Conservation (phyloP, 2,888 invertebrate genomes). For the Cetonia aurata region DNA sequence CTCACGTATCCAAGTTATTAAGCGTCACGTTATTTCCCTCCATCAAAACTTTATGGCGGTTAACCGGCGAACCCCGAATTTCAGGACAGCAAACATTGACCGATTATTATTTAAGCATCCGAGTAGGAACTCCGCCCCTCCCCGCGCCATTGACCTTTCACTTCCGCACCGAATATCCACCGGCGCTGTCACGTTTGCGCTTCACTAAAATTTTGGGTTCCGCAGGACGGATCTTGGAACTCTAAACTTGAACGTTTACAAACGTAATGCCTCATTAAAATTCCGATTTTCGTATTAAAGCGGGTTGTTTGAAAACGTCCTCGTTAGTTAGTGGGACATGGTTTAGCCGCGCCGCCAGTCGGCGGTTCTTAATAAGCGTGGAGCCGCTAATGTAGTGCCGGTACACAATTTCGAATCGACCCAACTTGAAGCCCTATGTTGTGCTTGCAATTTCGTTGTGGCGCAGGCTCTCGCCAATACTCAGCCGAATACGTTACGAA, state of each 20-base stretch:
- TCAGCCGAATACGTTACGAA: not conserved
- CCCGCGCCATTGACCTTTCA: no score
- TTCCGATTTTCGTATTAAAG: slow-evolving; percentile 40
- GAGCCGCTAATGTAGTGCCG: slow-evolving; percentile 28
- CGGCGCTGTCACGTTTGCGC: no score
- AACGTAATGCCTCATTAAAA: slow-evolving; percentile 41
- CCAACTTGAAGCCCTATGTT: slow-evolving; percentile 12
- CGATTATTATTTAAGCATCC: slow-evolving; percentile 28
- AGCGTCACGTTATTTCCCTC: not conserved
- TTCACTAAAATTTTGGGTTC: no score
- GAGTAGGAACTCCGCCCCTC: not conserved
- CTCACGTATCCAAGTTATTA: slow-evolving; percentile 14
- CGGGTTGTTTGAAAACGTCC: slow-evolving; percentile 35
- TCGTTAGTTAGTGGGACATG: slow-evolving; percentile 3
- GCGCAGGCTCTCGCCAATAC: not conserved
- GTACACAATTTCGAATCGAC: slow-evolving; percentile 2
- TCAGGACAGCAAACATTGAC: slow-evolving; percentile 22
- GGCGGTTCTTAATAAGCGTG: slow-evolving; percentile 24
- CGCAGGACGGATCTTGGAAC: no score
- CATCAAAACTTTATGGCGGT: not conserved
- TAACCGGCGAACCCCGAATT: not conserved
- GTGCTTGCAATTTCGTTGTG: slow-evolving; percentile 5
- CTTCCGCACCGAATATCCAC: no score
- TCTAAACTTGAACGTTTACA: slow-evolving; percentile 9
- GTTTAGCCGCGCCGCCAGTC: slow-evolving; percentile 1